phyloP scores from a whole-genome alignment of 2,888 invertebrate genomes.

The Epiblema foenella region DNA sequence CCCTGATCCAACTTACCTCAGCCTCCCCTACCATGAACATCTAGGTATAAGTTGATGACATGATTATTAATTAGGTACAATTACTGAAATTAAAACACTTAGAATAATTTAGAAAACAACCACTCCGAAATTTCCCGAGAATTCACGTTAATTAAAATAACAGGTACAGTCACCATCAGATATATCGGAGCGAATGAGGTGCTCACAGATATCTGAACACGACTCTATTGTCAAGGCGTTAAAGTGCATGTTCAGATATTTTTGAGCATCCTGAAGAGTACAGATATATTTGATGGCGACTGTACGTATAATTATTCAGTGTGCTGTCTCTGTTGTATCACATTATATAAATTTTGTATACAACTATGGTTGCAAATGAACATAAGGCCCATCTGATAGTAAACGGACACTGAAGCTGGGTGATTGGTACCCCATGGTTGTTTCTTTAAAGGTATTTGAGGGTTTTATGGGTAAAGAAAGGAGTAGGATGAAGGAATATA shows the following conservation, averaged over 20 bases:
- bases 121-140: not conserved
- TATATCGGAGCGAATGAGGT: too few species aligned
- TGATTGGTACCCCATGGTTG: not conserved
- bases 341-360: not conserved
- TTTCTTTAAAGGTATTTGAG: not conserved
- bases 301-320: not conserved
- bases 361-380: not conserved
- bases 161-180: too few species aligned
- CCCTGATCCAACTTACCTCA: constrained; percentile 17
- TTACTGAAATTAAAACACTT: constrained; percentile 1
- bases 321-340: not conserved
- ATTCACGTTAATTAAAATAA: not conserved
- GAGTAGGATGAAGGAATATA: not conserved
- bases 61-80: not conserved
- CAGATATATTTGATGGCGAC: too few species aligned
- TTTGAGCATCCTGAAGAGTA: too few species aligned
- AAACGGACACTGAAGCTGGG: not conserved
- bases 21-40: constrained; percentile 21
- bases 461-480: not conserved
- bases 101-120: not conserved
- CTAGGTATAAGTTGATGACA: not conserved
- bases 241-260: too few species aligned
- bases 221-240: too few species aligned
- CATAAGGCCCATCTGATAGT: not conserved
- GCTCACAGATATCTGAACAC: too few species aligned